phyloP scores from a whole-genome alignment of 2,113 vertebrate genomes.

The Limanda limanda region DNA sequence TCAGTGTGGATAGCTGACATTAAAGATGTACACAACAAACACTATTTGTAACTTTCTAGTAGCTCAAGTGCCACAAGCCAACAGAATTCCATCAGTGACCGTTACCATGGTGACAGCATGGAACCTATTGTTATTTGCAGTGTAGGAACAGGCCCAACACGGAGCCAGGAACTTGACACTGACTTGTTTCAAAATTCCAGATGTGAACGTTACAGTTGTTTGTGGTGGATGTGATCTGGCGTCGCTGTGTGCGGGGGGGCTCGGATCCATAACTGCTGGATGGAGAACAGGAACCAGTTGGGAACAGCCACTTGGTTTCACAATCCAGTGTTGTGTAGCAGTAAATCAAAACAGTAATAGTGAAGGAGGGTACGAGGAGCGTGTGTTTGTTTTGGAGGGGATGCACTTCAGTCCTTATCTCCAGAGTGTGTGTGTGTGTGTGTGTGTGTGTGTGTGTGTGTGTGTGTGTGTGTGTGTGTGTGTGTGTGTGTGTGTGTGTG shows the following conservation, averaged over 20 bases:
- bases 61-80: not conserved
- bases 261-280: slow-evolving; percentile 25
- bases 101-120: too few species aligned
- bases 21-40: not conserved
- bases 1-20: not conserved
- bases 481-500: slow-evolving; percentile 7
- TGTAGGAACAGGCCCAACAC: too few species aligned
- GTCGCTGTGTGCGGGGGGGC: not conserved
- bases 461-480: slow-evolving; percentile 7
- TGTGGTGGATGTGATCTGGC: not conserved
- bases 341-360: slow-evolving; percentile 53
- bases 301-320: slow-evolving; percentile 49
- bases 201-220: not conserved
- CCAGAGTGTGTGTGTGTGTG: slow-evolving; percentile 5
- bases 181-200: not conserved
- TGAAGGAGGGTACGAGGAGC: not conserved
- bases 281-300: slow-evolving; percentile 50
- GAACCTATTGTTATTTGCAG: too few species aligned
- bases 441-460: slow-evolving; percentile 8
- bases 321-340: slow-evolving; percentile 29
- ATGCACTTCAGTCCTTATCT: slow-evolving; percentile 19
- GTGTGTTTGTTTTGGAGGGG: slow-evolving; percentile 22
- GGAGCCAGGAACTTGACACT: too few species aligned
- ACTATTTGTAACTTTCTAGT: too few species aligned
- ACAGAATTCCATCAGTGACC: not conserved